Evolutionary conservation across 2,888 invertebrate genomes (phyloP).

Genomic region (Glaucopsyche alexis): DNA sequence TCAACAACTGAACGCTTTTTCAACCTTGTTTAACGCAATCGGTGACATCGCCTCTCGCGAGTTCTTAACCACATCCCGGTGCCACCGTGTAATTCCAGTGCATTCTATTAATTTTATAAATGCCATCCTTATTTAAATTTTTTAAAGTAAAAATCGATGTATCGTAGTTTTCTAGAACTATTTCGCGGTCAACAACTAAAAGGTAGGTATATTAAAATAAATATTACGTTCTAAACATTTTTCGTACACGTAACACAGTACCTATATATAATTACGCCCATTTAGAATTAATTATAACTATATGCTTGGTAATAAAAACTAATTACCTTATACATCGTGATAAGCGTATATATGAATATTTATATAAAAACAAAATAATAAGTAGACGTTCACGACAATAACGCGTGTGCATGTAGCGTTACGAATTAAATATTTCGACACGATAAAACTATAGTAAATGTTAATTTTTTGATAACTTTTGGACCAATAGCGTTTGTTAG

Average conservation of each 20-base stretch:
- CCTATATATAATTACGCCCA: slow-evolving; percentile 15
- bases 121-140: neutral
- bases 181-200: neutral
- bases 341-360: slow-evolving; percentile 27
- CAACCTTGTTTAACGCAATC: slow-evolving; percentile 32
- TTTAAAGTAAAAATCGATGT: neutral
- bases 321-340: slow-evolving; percentile 26
- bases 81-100: neutral
- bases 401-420: slow-evolving; percentile 15
- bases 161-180: neutral
- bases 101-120: neutral
- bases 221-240: neutral
- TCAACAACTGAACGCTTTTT: slow-evolving; percentile 38
- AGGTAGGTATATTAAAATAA: neutral
- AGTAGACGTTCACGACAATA: slow-evolving; percentile 18
- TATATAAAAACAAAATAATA: slow-evolving; percentile 25
- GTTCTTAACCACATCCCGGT: slow-evolving; percentile 16
- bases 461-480: slow-evolving; percentile 18
- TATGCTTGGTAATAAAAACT: slow-evolving; percentile 27
- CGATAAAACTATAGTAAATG: slow-evolving; percentile 20
- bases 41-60: slow-evolving; percentile 31
- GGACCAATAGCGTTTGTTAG: slow-evolving; percentile 12
- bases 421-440: slow-evolving; percentile 20
- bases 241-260: slow-evolving; percentile 23
- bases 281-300: slow-evolving; percentile 26